Base-by-base conservation (phyloP, 37 sponge, comb jelly and placozoan species). In the Bolinopsis microptera region DNA sequence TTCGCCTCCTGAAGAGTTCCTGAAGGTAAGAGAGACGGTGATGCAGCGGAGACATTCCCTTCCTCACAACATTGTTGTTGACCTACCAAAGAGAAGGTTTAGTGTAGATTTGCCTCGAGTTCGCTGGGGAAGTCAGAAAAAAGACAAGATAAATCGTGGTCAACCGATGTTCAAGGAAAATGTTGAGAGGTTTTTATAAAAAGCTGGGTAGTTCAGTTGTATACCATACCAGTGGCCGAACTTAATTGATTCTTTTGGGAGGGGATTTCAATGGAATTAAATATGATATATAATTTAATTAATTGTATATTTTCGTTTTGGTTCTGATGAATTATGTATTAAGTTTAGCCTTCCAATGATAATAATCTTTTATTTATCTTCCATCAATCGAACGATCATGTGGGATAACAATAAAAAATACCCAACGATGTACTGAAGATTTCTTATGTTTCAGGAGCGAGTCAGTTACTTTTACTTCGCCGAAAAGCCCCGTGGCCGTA, bases 401-500 rank as follows among this genome's bases (percentile, higher is more conserved):
- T n/a, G n/a, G n/a, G n/a, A n/a, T n/a, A n/a, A n/a, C n/a, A n/a
- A n/a, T n/a, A n/a, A n/a, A n/a, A n/a, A n/a, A n/a, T n/a, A n/a
- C n/a, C n/a, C n/a, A n/a, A n/a, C n/a, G n/a, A n/a, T n/a, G n/a
- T n/a, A n/a, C n/a, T n/a, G n/a, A n/a, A n/a, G n/a, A n/a, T 72
- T n/a, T 72, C 5, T 72, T 28, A n/a, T 23, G 26, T 72, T 77
- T 77, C 80, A 77, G 80, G 37, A 18, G 9, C 36, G 80, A 77
- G 28, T 77, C 80, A 31, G 37, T 36, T 18, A 32, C 80, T 34
- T 32, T 27, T 18, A 32, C 3, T 77, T 34, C 32, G 0, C 37
- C 80, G 18, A 77, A 77, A 18, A 77, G 80, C 32, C 80, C 80
- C 16, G 80, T 77, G 1, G 33, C 80, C 0, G 80, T 34, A 21